These are phyloP conservation scores for Hycleus cichorii DNA, from an alignment of 1,140 invertebrate species.

Conservation along the genomic window DNA sequence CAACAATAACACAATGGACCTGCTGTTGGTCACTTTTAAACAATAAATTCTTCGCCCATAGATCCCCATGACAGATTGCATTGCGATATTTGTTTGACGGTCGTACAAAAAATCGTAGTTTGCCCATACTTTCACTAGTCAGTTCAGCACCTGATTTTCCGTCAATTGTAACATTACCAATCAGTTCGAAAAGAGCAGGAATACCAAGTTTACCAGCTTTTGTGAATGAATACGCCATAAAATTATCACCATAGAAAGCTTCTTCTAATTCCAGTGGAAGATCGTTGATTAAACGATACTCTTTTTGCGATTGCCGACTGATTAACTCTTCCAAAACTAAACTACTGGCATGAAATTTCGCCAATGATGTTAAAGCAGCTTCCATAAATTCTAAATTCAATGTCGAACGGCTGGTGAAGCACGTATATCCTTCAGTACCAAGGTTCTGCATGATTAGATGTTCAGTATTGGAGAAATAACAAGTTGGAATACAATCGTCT, in stretches of 20 bases:
- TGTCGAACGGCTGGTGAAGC: constrained; percentile 4
- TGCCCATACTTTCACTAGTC: not conserved
- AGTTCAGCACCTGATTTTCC: not conserved
- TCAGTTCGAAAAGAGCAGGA: not conserved
- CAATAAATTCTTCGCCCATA: constrained; percentile 47
- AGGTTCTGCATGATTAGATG: constrained; percentile 20
- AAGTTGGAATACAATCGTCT: constrained; percentile 3
- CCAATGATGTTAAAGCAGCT: constrained; percentile 11
- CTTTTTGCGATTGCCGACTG: constrained; percentile 3
- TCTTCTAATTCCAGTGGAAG: constrained; percentile 19
- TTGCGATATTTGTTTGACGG: constrained; percentile 4
- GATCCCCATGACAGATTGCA: constrained; percentile 42
- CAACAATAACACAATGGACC: constrained; percentile 43
- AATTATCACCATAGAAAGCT: constrained; percentile 12
- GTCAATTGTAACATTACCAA: not conserved
- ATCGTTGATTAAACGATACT: constrained; percentile 5
- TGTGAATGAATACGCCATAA: not conserved
- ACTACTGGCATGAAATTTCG: constrained; percentile 24
- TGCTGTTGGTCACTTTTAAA: constrained; percentile 31
- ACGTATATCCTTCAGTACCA: constrained; percentile 1
- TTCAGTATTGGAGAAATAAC: constrained; percentile 4
- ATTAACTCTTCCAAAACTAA: constrained; percentile 24
- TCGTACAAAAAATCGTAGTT: not conserved
- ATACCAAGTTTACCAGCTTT: not conserved
- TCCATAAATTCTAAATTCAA: constrained; percentile 7